Conservation (phyloP, 2,113 vertebrate genomes). For the Fregetta grallaria region DNA sequence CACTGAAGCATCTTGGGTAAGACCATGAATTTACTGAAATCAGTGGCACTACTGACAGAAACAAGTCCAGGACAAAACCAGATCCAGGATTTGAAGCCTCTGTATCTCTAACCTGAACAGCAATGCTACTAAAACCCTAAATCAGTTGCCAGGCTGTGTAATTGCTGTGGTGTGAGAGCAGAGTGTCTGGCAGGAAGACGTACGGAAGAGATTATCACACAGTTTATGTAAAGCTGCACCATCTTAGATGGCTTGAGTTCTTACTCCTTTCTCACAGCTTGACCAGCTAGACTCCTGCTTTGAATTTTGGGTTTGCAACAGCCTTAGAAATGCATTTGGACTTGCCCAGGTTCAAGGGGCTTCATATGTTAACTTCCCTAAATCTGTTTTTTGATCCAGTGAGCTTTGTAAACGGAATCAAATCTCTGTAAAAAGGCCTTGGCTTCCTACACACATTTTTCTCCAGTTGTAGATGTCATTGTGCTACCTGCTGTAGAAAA, state of each 20-base stretch:
- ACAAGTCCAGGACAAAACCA: not conserved
- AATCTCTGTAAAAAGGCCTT: not conserved
- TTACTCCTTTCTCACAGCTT: not conserved
- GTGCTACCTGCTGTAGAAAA: conserved; percentile 5
- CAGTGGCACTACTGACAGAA: not conserved
- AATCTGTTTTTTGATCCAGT: not conserved
- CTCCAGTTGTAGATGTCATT: not conserved
- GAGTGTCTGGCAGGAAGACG: not conserved
- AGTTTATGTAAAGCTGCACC: not conserved
- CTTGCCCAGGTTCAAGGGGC: not conserved
- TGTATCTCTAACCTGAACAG: not conserved
- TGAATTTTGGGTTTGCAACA: not conserved
- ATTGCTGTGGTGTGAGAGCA: not conserved
- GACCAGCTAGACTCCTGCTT: not conserved
- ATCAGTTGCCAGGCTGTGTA: not conserved
- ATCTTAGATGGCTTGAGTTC: not conserved
- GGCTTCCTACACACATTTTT: not conserved
- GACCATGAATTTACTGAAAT: not conserved
- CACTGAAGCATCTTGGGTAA: not conserved
- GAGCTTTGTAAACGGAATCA: not conserved
- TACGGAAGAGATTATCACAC: not conserved
- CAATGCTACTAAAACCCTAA: not conserved
- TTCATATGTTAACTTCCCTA: not conserved
- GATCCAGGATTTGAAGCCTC: not conserved
- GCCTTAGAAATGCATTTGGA: not conserved